These are phyloP conservation scores for Amyelois transitella DNA, from an alignment of 1,140 invertebrate genomes.

Conservation along the genomic window DNA sequence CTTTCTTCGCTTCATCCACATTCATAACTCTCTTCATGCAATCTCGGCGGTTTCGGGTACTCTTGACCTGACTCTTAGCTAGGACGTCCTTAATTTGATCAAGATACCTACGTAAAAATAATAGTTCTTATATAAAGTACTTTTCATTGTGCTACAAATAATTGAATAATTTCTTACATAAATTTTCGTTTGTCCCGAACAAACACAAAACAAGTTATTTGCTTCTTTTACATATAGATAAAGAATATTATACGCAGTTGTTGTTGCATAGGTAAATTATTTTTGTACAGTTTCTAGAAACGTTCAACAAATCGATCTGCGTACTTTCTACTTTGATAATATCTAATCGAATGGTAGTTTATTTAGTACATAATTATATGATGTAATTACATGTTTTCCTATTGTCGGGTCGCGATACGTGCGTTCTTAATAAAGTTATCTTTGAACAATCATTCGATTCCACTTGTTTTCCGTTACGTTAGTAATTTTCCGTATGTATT, in stretches of 20 bases:
- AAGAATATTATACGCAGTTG: background rate
- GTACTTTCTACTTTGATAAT: background rate
- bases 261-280: background rate
- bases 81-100: too few species aligned
- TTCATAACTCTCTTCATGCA: too few species aligned
- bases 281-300: background rate
- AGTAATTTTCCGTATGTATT: background rate
- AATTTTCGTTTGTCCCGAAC: background rate
- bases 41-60: too few species aligned
- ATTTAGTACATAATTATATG: background rate
- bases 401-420: background rate
- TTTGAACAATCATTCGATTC: background rate
- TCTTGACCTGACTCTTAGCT: too few species aligned
- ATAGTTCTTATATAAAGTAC: too few species aligned
- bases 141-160: too few species aligned
- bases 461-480: background rate
- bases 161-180: too few species aligned
- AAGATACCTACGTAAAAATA: too few species aligned
- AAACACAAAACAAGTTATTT: background rate
- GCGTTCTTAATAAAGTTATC: background rate
- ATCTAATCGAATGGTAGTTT: background rate
- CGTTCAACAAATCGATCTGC: background rate
- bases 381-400: background rate
- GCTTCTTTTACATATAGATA: background rate
- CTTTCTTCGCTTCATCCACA: too few species aligned